phyloP scores from a whole-genome alignment of 2,888 invertebrate genomes.

The Zygaena filipendulae region DNA sequence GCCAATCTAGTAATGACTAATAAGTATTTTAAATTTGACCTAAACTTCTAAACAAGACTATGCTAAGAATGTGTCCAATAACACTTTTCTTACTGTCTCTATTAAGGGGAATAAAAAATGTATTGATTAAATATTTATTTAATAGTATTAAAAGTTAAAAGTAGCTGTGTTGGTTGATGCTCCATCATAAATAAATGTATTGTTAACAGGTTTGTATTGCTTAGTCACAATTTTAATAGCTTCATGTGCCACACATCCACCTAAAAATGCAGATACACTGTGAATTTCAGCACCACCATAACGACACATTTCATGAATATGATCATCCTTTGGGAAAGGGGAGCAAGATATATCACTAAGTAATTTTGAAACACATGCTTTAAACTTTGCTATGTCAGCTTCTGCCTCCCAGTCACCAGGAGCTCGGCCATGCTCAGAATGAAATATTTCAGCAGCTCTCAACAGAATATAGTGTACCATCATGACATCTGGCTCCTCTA shows the following conservation, averaged over 20 bases:
- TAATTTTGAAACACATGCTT: slow-evolving; percentile 77
- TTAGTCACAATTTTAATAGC: slow-evolving; percentile 93
- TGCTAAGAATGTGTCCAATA: too few relatives aligned
- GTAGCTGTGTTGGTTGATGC: slow-evolving; percentile 87
- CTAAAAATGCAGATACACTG: slow-evolving; percentile 90
- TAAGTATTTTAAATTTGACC: too few relatives aligned
- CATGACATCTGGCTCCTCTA: slow-evolving; percentile 87
- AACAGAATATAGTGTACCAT: slow-evolving; percentile 92
- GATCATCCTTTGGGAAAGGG: slow-evolving; percentile 88
- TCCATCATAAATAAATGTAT: slow-evolving; percentile 95
- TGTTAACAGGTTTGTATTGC: slow-evolving; percentile 96
- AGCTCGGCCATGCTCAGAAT: slow-evolving; percentile 86
- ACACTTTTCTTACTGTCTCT: too few relatives aligned
- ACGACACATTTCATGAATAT: slow-evolving; percentile 93
- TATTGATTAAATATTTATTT: slow-evolving; percentile 7
- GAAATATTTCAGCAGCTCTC: slow-evolving; percentile 91
- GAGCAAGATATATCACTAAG: slow-evolving; percentile 87
- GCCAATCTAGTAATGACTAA: too few relatives aligned
- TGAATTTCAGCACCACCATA: slow-evolving; percentile 97
- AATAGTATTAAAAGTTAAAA: slow-evolving; percentile 73
- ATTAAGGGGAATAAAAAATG: too few relatives aligned
- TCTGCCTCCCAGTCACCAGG: slow-evolving; percentile 93
- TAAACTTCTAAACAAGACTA: too few relatives aligned
- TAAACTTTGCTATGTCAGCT: slow-evolving; percentile 89
- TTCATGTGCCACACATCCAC: slow-evolving; percentile 95